phyloP scores from a whole-genome alignment of 2,797 vertebrate species.

The Threskiornis aethiopicus region DNA sequence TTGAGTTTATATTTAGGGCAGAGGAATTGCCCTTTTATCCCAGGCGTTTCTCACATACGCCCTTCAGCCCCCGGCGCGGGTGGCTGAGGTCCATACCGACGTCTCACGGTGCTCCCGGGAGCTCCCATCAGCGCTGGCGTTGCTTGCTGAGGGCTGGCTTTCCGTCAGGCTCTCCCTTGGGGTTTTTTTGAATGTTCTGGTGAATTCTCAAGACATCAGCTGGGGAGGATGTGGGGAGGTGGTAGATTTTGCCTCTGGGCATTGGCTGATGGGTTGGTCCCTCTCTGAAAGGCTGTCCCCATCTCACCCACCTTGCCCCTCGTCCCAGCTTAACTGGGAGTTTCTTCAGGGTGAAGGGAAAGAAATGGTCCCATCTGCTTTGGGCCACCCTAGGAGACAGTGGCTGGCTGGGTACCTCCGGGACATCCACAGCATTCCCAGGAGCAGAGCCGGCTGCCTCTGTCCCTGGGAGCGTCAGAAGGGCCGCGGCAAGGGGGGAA shows the following conservation, averaged over 20 bases:
- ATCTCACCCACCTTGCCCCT: background rate
- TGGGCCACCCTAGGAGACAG: background rate
- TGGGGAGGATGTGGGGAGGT: background rate
- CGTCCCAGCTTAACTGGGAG: background rate
- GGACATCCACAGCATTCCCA: background rate
- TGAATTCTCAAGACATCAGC: background rate
- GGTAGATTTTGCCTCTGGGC: background rate
- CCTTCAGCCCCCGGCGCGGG: background rate
- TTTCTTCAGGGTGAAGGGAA: background rate
- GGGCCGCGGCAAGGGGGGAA: background rate
- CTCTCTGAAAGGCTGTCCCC: background rate
- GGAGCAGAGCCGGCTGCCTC: background rate
- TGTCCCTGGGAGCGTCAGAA: background rate
- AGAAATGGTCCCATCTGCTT: background rate
- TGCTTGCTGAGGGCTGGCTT: slow-evolving; percentile 12
- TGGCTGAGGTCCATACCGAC: background rate
- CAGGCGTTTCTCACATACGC: background rate
- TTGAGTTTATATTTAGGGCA: background rate
- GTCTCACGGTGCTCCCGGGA: background rate
- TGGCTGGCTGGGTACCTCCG: background rate
- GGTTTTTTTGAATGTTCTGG: background rate
- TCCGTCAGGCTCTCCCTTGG: background rate
- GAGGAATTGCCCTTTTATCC: background rate
- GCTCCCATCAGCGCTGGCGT: background rate
- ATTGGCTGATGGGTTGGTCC: background rate